A percentile compares a stretch with the other conserved stretches of the same genome.
These are phyloP conservation scores for Portunus trituberculatus DNA, from an alignment of 1,140 invertebrate species.

Conservation along the genomic window DNA sequence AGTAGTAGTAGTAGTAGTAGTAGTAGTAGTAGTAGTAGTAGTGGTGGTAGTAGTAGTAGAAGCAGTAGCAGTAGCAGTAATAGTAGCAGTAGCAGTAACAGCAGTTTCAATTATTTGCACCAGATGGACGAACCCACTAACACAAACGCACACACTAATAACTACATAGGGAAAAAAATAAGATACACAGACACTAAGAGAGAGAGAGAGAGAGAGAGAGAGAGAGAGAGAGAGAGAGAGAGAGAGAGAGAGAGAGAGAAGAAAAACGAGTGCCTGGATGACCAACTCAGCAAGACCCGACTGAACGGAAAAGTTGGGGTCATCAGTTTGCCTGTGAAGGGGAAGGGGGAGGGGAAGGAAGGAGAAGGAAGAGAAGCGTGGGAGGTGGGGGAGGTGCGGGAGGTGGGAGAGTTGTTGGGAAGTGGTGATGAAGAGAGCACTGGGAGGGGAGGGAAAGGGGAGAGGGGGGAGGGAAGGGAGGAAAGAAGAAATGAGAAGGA, in stretches of 20 bases:
- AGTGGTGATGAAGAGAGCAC: not conserved
- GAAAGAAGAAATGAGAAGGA: not conserved
- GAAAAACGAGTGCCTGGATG: not conserved
- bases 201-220: slow-evolving; percentile 15
- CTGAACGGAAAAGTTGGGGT: too few relatives aligned
- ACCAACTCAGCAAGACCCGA: too few relatives aligned
- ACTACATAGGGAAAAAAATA: not conserved
- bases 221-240: slow-evolving; percentile 15
- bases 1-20: too few relatives aligned
- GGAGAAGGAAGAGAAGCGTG: not conserved
- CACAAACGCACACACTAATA: too few relatives aligned
- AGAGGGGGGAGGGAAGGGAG: not conserved
- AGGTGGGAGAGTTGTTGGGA: not conserved
- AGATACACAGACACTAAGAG: not conserved
- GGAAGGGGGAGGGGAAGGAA: not conserved
- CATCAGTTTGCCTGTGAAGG: not conserved
- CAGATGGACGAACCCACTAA: too few relatives aligned
- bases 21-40: too few relatives aligned
- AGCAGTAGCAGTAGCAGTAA: too few relatives aligned
- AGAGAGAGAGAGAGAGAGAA: not conserved
- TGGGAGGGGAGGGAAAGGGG: not conserved
- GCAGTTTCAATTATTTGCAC: too few relatives aligned
- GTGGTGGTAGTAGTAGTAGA: too few relatives aligned
- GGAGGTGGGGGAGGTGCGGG: too few relatives aligned
- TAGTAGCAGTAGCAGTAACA: too few relatives aligned